These are phyloP conservation scores for Andricus curvator DNA, from an alignment of 2,888 invertebrate genomes.

Conservation along the genomic window DNA sequence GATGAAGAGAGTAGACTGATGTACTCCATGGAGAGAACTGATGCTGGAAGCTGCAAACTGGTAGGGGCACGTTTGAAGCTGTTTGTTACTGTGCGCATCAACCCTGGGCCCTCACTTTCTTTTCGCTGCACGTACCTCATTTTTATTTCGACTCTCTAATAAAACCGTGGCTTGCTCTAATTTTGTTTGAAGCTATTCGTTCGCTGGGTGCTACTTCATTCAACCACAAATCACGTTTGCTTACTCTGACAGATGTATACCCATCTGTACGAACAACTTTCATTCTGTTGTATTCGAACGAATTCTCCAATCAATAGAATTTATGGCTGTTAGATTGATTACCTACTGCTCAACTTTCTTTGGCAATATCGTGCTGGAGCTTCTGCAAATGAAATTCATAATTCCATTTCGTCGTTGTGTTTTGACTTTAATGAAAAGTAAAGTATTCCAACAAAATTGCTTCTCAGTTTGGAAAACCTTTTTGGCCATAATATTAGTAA, in stretches of 20 bases:
- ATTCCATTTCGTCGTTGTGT: not conserved
- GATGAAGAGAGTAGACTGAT: slow-evolving; percentile 42
- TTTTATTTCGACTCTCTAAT: slow-evolving; percentile 69
- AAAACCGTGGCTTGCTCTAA: slow-evolving; percentile 63
- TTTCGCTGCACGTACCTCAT: slow-evolving; percentile 69
- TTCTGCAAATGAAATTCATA: not conserved
- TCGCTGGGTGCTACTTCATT: slow-evolving; percentile 54
- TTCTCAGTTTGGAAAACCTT: no score
- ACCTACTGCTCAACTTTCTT: not conserved
- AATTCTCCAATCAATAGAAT: slow-evolving; percentile 41
- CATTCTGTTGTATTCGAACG: slow-evolving; percentile 20
- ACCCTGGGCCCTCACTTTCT: slow-evolving; percentile 48
- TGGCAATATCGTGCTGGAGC: not conserved
- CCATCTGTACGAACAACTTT: slow-evolving; percentile 3
- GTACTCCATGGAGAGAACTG: slow-evolving; percentile 16
- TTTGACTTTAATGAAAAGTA: no score
- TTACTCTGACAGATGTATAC: slow-evolving; percentile 38
- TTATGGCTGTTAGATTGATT: slow-evolving; percentile 23
- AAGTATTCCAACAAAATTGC: no score
- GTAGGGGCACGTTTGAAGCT: slow-evolving; percentile 34
- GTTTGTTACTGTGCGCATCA: slow-evolving; percentile 34
- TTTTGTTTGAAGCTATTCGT: slow-evolving; percentile 61
- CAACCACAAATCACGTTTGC: slow-evolving; percentile 51
- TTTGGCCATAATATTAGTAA: no score
- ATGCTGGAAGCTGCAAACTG: slow-evolving; percentile 4